Conservation (phyloP, 2,888 invertebrate species). For the Aricia artaxerxes region DNA sequence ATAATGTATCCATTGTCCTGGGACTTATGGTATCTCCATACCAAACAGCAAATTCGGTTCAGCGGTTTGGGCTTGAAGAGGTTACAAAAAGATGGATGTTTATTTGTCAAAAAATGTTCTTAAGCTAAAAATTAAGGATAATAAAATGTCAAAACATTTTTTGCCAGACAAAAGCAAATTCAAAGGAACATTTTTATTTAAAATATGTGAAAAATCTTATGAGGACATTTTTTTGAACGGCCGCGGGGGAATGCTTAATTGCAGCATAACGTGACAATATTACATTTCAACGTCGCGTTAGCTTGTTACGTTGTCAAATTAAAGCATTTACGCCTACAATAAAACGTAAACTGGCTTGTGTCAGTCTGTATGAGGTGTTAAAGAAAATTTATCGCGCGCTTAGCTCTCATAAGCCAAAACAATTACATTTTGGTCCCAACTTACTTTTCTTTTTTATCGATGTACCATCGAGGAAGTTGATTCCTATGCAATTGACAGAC, state of each 20-base stretch:
- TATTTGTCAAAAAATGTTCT: too few relatives aligned
- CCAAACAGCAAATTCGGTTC: too few relatives aligned
- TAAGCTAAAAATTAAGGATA: not conserved
- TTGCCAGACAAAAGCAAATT: not conserved
- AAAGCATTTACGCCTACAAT: constrained; percentile 9
- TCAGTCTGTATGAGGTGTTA: not conserved
- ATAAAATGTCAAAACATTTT: not conserved
- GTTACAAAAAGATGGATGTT: too few relatives aligned
- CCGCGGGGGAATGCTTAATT: constrained; percentile 12
- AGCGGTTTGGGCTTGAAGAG: too few relatives aligned
- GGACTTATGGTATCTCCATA: too few relatives aligned
- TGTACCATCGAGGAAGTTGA: too few relatives aligned
- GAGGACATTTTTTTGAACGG: constrained; percentile 9
- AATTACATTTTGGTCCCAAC: not conserved
- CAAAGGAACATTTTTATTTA: constrained; percentile 7
- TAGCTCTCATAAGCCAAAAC: not conserved
- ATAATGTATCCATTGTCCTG: too few relatives aligned
- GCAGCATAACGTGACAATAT: constrained; percentile 12
- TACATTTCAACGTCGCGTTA: constrained; percentile 16
- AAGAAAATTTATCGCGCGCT: not conserved
- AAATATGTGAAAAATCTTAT: constrained; percentile 22
- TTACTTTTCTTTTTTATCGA: not conserved
- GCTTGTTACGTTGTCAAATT: not conserved
- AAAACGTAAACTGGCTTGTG: constrained; percentile 1
- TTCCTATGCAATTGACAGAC: too few relatives aligned